phyloP scores from a whole-genome alignment of 2,113 vertebrate species.

The Cygnus atratus region DNA sequence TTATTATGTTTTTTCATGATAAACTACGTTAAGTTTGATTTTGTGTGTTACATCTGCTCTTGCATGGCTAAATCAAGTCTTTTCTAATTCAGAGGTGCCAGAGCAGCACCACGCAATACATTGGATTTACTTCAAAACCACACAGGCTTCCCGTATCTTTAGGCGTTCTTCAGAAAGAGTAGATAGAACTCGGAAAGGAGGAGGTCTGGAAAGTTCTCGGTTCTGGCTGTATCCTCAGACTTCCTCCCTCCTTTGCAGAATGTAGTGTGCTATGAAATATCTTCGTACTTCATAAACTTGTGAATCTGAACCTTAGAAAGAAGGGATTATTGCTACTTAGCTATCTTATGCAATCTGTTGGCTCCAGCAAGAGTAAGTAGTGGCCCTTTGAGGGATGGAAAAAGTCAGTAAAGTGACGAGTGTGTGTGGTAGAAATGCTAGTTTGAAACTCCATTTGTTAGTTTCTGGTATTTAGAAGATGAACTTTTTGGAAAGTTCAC shows the following conservation, averaged over 20 bases:
- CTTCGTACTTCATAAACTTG: neutral
- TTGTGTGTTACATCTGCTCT: neutral
- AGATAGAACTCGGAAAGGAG: neutral
- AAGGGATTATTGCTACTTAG: neutral
- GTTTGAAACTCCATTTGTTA: neutral
- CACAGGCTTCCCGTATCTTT: neutral
- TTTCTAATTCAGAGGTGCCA: neutral
- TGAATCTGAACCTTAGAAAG: neutral
- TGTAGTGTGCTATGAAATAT: neutral
- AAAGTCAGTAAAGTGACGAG: neutral
- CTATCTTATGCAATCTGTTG: neutral
- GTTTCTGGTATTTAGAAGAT: neutral
- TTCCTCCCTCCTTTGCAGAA: neutral
- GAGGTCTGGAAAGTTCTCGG: neutral
- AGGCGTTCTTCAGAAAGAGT: neutral
- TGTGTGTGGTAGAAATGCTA: neutral
- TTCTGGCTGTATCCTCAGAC: neutral
- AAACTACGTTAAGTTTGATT: neutral
- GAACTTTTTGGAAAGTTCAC: neutral
- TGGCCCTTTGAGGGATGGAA: neutral
- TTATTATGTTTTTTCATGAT: neutral
- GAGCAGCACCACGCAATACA: neutral
- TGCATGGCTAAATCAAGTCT: neutral
- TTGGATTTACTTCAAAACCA: neutral
- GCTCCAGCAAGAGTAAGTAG: neutral